Base-by-base conservation (phyloP, 2,113 vertebrate species). In the zebrafish (Danio rerio) region DNA sequence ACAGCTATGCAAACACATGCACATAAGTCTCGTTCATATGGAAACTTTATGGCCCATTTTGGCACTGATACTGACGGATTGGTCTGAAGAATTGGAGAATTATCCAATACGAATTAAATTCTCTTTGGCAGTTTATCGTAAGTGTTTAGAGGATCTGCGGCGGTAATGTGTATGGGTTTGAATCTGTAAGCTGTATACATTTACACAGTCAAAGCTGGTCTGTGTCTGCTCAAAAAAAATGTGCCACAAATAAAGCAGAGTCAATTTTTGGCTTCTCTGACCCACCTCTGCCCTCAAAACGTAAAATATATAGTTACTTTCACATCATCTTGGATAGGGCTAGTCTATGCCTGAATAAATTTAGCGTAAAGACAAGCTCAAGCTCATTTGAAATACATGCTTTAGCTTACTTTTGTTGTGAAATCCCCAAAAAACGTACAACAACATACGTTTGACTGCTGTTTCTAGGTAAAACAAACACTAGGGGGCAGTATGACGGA, bases 41-140 rank as follows among this genome's bases (percentile, higher is more conserved):
- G n/a, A 75, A 59, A 74, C 71, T 43, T 74, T n/a, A 42, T 45
- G 42, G n/a, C 72, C 43, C 40, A 45, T 21, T 69, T 16, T 59
- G 56, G 56, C 56, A 59, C 56, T 59, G n/a, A 16, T 20, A 16
- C 5, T 45, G 43, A 47, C 10, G 5, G 42, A 47, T 47, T n/a
- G n/a, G 9, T 59, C 56, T 59, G 56, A 59, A 21, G n/a, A 61
- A 61, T 0, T 21, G 58, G 3, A 20, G 58, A 59, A 59, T 11
- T 4, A n/a, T 59, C 18, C n/a, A 20, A 18, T 59, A n/a, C 4
- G 58, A 21, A 18, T 61, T 20, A 20, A 21, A 61, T 18, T 8
- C 6, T 58, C n/a, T 53, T 18, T 58, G 8, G 9, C n/a, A 9
- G 18, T n/a, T 9, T n/a, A 58, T 58, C 16, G 11, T 18, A 16